A percentile compares a stretch with the other conserved stretches of the same genome.
Evolutionary conservation across 2,797 vertebrate genomes (phyloP).

Genomic region (Chromobotia macracanthus): DNA sequence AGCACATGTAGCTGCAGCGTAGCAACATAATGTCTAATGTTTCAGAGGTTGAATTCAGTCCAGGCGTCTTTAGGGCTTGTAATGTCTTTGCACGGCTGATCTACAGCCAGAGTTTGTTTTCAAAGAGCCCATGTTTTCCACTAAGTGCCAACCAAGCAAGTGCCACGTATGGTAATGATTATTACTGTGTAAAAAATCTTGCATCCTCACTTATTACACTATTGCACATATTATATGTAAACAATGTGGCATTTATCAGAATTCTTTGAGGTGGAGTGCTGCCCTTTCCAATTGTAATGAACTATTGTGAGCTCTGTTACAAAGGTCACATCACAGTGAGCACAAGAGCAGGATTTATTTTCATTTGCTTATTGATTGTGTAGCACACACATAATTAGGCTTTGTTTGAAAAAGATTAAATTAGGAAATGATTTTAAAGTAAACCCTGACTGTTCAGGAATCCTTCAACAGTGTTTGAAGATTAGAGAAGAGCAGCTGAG

Average conservation of each 20-base stretch:
- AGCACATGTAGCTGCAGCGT: conserved; percentile 42
- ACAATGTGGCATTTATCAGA: conserved; percentile 12
- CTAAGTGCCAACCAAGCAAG: not conserved
- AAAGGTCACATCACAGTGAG: conserved; percentile 41
- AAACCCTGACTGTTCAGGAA: not conserved
- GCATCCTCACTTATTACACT: not conserved
- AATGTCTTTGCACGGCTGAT: conserved; percentile 31
- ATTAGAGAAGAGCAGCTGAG: not conserved
- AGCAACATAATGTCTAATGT: conserved; percentile 25
- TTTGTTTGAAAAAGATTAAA: not conserved
- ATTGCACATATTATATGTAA: not conserved
- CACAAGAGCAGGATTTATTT: conserved; percentile 38
- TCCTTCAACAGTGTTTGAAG: no score
- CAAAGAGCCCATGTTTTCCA: conserved; percentile 12
- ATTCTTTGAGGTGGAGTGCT: conserved; percentile 38
- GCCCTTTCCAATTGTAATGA: conserved; percentile 40
- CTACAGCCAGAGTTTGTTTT: conserved; percentile 23
- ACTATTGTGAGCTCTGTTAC: no score
- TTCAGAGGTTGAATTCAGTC: conserved; percentile 21
- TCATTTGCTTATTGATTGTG: conserved; percentile 16
- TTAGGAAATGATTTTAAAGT: not conserved
- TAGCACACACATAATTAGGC: conserved; percentile 11
- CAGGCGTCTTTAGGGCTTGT: conserved; percentile 34
- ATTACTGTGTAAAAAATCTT: conserved; percentile 1
- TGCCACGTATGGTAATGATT: conserved; percentile 16